Base-by-base conservation (phyloP, 1,140 invertebrate species). In the Magallana angulata region DNA sequence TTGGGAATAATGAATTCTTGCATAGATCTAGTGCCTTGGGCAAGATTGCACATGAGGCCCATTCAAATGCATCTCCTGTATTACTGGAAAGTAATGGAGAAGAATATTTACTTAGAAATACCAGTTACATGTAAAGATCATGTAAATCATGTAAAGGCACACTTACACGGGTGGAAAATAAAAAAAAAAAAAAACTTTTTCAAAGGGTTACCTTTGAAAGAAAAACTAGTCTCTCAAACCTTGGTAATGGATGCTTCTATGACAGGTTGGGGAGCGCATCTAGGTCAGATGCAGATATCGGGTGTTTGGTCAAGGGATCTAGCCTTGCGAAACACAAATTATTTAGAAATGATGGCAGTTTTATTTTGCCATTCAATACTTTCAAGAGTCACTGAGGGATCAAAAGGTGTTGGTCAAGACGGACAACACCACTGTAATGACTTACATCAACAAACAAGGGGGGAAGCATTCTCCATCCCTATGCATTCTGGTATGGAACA, bases 401-500 rank as follows among this genome's bases (percentile, higher is more conserved):
- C 16, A 83, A 62, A 68, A 58, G 36, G 80, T 82, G 16, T 18
- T 83, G 68, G 24, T 85, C 6, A 57, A 71, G n/a, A 68, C 64
- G 0, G 71, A 88, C 87, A 88, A 88, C 36, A 16, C 71, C n/a
- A 85, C 71, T 18, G 87, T 88, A 8, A 71, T 85, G 4, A 8
- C 58, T 2, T 87, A 88, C 36, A 81, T 88, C 82, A 85, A 81
- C 71, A 85, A 85, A 76, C 68, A 88, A 85, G 81, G 85, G 48
- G 86, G 82, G 7, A 87, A 81, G 36, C 59, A 16, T 4, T 84
- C 86, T 58, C 86, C 81, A 24, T 7, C n/a, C 56, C 8, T 36
- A 84, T 87, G 86, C 24, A 71, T 84, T 1, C n/a, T 58, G 48
- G 56, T 30, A 3, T 87, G 81, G 81, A 58, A 60, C 57, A 80